A percentile compares a stretch with the other conserved stretches of the same genome.
phyloP scores from a whole-genome alignment of 2,113 vertebrate genomes.

The Illadopsis cleaveri region DNA sequence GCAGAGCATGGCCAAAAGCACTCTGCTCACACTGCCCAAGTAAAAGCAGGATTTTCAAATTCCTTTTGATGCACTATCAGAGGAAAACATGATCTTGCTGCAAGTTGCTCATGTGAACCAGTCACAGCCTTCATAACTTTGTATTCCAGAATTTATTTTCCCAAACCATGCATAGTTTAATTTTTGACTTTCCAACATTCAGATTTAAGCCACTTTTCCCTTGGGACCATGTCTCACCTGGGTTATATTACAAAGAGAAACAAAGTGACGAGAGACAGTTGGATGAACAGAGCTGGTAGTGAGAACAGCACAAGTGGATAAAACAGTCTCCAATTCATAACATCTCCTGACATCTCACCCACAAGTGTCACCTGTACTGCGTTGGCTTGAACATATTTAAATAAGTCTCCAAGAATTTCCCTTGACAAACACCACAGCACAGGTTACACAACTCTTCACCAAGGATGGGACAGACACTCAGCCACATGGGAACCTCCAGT shows the following conservation, averaged over 20 bases:
- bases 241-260: background rate
- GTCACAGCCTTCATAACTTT: background rate
- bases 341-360: background rate
- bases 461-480: background rate
- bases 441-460: background rate
- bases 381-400: background rate
- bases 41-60: background rate
- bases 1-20: background rate
- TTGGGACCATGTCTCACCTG: background rate
- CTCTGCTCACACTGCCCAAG: background rate
- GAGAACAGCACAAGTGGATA: background rate
- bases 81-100: background rate
- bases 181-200: background rate
- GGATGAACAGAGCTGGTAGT: background rate
- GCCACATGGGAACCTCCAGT: background rate
- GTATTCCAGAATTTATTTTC: background rate
- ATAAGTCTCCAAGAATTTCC: background rate
- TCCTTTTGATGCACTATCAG: background rate
- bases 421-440: background rate
- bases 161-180: background rate
- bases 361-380: background rate
- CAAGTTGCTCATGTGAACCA: background rate
- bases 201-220: background rate
- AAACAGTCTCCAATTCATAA: background rate
- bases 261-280: background rate